Base-by-base conservation (phyloP, 2,797 vertebrate genomes). In the Onychomys arenicola region DNA sequence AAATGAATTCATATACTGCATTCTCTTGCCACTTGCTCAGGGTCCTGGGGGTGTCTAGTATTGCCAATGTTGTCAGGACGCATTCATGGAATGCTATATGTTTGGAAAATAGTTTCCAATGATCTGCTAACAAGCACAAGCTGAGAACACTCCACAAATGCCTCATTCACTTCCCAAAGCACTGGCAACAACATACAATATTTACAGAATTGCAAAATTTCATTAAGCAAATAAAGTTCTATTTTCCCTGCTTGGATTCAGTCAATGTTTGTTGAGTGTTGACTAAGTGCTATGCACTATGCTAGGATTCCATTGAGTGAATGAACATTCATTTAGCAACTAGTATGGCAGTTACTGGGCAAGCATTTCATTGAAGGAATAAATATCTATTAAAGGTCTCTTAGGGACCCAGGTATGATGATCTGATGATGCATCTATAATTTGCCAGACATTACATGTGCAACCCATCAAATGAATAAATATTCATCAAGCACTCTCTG, bases 161-260 rank as follows among this genome's bases (percentile, higher is more conserved):
- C 86, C 52, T 94, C 94, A 86, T 97, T 93, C 87, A 91, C 83
- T 97, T 94, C 91, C 81, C 91, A 95, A 91, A 95, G 76, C 80
- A 29, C 80, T 96, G 94, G 89, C 94, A 97, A 89, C 75, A 82
- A 12, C 40, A 63, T 73, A 73, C 46, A 90, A 29, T 96, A 95
- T 97, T 97, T 97, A 96, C 94, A 55, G 86, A 91, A 95, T 93
- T 96, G 83, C 91, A 97, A 97, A 97, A 97, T 97, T 91, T 95
- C 76, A 89, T 95, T 96, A 89, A 96, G 85, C 88, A 80, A 96
- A 94, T 95, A 91, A 95, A 91, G 40, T 94, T 84, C 91, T 75
- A 80, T 93, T 95, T 96, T 92, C 76, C 80, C 55, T 91, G 37
- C 73, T 92, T 97, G 93, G 63, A 96, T 93, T 83, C 71, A 52